Evolutionary conservation across 2,888 invertebrate species (phyloP).

Genomic region (Drosophila kambysellisi): DNA sequence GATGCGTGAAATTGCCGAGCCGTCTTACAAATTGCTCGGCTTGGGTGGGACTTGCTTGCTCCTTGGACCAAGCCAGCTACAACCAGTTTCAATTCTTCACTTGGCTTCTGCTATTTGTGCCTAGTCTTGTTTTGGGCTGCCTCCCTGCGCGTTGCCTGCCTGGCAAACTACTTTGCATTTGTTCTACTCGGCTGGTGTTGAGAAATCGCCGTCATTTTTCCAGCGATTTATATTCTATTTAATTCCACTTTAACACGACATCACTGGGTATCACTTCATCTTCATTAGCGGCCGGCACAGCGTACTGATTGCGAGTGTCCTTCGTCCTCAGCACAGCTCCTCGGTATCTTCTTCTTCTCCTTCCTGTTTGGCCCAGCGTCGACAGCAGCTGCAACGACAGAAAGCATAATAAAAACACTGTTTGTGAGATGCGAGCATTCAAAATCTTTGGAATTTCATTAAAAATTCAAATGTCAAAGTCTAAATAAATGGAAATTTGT

Average conservation of each 20-base stretch:
- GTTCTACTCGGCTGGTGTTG: slow-evolving; percentile 73
- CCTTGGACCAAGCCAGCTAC: slow-evolving; percentile 1
- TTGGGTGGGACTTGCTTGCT: slow-evolving; percentile 1
- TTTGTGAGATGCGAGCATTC: slow-evolving; percentile 58
- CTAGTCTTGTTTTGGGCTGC: slow-evolving; percentile 1
- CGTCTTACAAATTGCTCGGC: slow-evolving; percentile 54
- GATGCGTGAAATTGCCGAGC: slow-evolving; percentile 70
- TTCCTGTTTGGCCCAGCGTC: neutral
- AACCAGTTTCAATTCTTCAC: slow-evolving; percentile 14
- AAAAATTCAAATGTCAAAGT: slow-evolving; percentile 80
- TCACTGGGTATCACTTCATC: slow-evolving; percentile 74
- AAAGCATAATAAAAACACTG: slow-evolving; percentile 40
- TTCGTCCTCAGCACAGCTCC: slow-evolving; percentile 6
- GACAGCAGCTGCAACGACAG: slow-evolving; percentile 54
- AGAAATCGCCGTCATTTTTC: slow-evolving; percentile 78
- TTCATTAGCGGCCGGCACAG: slow-evolving; percentile 63
- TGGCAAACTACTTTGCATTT: slow-evolving; percentile 73
- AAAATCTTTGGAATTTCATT: slow-evolving; percentile 81
- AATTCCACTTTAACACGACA: slow-evolving; percentile 71
- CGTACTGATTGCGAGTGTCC: slow-evolving; percentile 35
- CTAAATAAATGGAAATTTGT: slow-evolving; percentile 78
- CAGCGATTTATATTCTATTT: slow-evolving; percentile 80
- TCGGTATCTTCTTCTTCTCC: neutral
- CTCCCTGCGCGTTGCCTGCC: slow-evolving; percentile 4
- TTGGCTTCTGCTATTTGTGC: neutral